These are phyloP conservation scores for Prionace glauca DNA, from an alignment of 2,797 vertebrate species.

Conservation along the genomic window DNA sequence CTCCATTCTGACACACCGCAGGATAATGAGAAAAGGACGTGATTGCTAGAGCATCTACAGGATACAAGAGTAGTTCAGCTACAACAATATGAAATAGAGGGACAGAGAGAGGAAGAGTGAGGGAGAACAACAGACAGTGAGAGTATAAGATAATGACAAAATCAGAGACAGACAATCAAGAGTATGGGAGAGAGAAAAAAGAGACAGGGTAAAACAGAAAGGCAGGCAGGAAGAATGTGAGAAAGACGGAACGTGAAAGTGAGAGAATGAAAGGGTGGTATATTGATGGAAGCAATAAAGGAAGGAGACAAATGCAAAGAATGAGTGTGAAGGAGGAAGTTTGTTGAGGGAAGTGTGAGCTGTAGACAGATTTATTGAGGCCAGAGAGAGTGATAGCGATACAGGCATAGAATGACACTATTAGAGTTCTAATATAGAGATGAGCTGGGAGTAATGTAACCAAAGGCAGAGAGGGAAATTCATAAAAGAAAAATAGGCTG, in stretches of 20 bases:
- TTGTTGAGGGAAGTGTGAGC: neutral
- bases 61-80: neutral
- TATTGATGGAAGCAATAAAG: neutral
- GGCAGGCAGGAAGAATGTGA: slow-evolving; percentile 48
- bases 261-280: neutral
- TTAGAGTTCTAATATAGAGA: neutral
- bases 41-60: slow-evolving; percentile 3
- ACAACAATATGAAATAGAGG: neutral
- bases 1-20: slow-evolving; percentile 25
- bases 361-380: neutral
- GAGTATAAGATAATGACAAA: neutral
- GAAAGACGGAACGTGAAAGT: slow-evolving; percentile 37
- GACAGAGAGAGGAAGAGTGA: neutral
- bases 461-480: neutral
- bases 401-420: neutral
- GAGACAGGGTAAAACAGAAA: neutral
- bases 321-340: neutral
- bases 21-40: slow-evolving; percentile 20
- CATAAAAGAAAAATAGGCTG: neutral
- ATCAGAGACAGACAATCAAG: neutral
- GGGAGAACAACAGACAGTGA: neutral
- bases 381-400: neutral
- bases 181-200: neutral
- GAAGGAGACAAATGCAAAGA: neutral
- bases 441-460: no score